Evolutionary conservation across 1,140 invertebrate species (phyloP), one percentile per base, ranked within the genome.

Genomic region (Aphaenogaster rudis): DNA sequence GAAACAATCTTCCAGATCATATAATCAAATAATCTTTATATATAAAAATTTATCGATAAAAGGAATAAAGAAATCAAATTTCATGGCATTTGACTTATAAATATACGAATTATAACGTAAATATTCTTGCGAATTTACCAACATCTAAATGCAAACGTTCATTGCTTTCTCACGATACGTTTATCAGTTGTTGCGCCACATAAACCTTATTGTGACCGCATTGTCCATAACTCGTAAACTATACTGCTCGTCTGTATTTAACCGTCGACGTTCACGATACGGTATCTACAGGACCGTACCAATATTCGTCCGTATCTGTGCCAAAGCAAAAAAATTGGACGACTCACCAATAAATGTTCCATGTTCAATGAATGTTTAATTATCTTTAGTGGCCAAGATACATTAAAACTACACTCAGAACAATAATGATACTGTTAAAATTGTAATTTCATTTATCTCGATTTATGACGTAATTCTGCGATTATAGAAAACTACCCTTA

Each of bases 211-310:
- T 64, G 28, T 28, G n/a, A 52, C 45, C 42, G 57, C 72, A 42
- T 63, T 45, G 59, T 74, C 59, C 15, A 42, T 76, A 82, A 59
- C 50, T 74, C 71, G 45, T 78, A 78, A 86, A 78, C 9, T 54
- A 9, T 33, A 84, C 50, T 15, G 9, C 21, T 64, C 28, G 21
- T 15, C 11, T 45, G 15, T 28, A 39, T 1, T 48, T 81, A 39
- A 57, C 9, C 39, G 15, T 17, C 15, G 15, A 33, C 21, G 11
- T 71, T 3, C 17, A 59, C 42, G 52, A 72, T 59, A 82, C 9
- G 39, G 4, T 81, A 72, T 48, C 52, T 81, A 4, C 61, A 52
- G 42, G n/a, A 11, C 17, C 13, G 9, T 48, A 5, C 6, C 8
- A 11, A 80, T 39, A 42, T 42, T 42, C 17, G 17, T 57, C 5